Conservation (phyloP, 2,797 vertebrate species). For the Phataginus tricuspis region DNA sequence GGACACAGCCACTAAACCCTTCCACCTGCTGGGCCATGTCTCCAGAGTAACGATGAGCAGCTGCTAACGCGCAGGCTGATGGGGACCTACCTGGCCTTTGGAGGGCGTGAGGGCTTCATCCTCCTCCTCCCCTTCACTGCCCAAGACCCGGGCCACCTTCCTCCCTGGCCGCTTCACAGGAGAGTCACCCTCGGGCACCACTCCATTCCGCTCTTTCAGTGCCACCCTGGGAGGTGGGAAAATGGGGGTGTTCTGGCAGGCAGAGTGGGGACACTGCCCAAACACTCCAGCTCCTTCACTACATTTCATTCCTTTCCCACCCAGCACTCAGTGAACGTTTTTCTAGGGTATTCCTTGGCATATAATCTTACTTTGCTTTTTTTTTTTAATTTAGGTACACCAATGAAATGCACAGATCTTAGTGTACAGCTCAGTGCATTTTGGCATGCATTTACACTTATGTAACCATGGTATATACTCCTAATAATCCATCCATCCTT, state of each 20-base stretch:
- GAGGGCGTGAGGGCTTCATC: neutral
- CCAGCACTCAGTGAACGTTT: neutral
- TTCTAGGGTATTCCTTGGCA: neutral
- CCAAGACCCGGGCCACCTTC: conserved; percentile 36
- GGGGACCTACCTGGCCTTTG: conserved; percentile 40
- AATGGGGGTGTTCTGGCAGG: accelerated
- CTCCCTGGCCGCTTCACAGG: conserved; percentile 71
- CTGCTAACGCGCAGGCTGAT: accelerated
- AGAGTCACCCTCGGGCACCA: conserved; percentile 50
- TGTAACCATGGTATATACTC: neutral
- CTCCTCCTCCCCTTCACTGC: conserved; percentile 80
- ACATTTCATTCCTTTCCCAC: neutral
- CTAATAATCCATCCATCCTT: neutral
- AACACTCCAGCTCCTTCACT: no score
- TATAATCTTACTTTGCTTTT: neutral
- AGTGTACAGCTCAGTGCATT: no score
- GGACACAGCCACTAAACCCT: neutral
- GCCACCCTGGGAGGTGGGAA: conserved; percentile 17
- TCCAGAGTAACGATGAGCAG: neutral
- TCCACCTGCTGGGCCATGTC: neutral
- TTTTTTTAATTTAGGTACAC: no score
- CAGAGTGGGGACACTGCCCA: neutral
- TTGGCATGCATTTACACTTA: no score
- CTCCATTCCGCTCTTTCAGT: conserved; percentile 73
- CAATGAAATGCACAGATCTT: no score